phyloP scores from a whole-genome alignment of 2,797 vertebrate species.

The Halcyon leucocephala region DNA sequence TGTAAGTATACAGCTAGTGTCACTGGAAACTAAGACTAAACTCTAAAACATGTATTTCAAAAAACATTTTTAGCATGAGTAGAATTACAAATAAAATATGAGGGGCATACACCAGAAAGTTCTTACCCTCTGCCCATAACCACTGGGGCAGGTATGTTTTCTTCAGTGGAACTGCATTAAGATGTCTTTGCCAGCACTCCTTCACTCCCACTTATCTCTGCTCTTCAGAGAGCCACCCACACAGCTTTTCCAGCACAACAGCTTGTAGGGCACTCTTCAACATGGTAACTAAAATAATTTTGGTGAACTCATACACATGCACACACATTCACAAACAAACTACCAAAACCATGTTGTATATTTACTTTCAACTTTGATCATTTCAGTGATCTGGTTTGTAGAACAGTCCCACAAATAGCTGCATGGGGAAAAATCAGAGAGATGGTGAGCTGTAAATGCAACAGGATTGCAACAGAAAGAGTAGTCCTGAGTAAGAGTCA shows the following conservation, averaged over 20 bases:
- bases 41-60: background rate
- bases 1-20: fast-evolving
- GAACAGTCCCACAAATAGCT: background rate
- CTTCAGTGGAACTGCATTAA: background rate
- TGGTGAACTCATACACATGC: background rate
- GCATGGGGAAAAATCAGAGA: background rate
- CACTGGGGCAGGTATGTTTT: background rate
- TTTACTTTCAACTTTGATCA: background rate
- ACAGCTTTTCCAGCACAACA: background rate
- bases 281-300: background rate
- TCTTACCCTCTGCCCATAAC: background rate
- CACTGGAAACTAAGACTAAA: background rate
- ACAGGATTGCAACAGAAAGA: background rate
- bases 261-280: background rate
- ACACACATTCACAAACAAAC: background rate
- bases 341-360: background rate
- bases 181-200: background rate
- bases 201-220: background rate
- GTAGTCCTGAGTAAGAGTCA: background rate
- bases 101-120: background rate
- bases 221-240: background rate
- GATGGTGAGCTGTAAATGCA: fast-evolving
- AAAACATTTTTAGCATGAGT: background rate
- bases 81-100: background rate
- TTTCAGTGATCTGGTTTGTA: background rate